Evolutionary conservation across 1,140 invertebrate species (phyloP).

Genomic region (Pseudachorutes palmiensis): DNA sequence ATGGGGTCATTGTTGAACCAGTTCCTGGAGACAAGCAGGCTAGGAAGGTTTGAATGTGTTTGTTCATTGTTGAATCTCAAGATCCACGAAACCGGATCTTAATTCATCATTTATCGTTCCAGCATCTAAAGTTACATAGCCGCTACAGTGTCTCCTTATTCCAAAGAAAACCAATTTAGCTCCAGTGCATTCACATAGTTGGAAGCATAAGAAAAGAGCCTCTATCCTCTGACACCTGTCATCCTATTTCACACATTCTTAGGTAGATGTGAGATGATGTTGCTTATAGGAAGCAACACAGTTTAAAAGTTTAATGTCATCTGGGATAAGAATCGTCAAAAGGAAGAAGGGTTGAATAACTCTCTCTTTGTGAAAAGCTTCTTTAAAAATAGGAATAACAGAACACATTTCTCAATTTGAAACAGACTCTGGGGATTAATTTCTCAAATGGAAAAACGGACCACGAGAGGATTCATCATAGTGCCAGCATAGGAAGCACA

Average conservation of each 20-base stretch:
- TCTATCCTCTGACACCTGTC: slow-evolving; percentile 3
- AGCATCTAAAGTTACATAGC: neutral
- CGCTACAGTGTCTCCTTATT: neutral
- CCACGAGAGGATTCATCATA: slow-evolving; percentile 18
- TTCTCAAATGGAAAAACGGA: slow-evolving; percentile 19
- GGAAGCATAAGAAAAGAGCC: neutral
- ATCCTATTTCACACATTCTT: slow-evolving; percentile 14
- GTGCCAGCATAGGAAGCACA: too few species aligned
- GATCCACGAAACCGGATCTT: slow-evolving; percentile 1
- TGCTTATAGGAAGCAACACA: neutral
- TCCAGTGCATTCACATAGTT: too few species aligned
- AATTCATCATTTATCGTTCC: neutral
- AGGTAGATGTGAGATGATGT: neutral
- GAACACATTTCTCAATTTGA: slow-evolving; percentile 10
- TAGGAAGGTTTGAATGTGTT: neutral
- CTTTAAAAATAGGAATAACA: slow-evolving; percentile 1
- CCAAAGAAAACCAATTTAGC: too few species aligned
- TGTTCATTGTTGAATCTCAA: neutral
- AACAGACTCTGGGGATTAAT: slow-evolving; percentile 16
- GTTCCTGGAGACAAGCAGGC: neutral
- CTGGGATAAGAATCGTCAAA: slow-evolving; percentile 6
- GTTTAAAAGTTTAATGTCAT: slow-evolving; percentile 12
- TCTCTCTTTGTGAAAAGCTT: neutral
- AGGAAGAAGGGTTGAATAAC: neutral
- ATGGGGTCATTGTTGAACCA: neutral